These are phyloP conservation scores for Phyto melanocephala DNA, from an alignment of 2,888 invertebrate genomes.

Conservation along the genomic window DNA sequence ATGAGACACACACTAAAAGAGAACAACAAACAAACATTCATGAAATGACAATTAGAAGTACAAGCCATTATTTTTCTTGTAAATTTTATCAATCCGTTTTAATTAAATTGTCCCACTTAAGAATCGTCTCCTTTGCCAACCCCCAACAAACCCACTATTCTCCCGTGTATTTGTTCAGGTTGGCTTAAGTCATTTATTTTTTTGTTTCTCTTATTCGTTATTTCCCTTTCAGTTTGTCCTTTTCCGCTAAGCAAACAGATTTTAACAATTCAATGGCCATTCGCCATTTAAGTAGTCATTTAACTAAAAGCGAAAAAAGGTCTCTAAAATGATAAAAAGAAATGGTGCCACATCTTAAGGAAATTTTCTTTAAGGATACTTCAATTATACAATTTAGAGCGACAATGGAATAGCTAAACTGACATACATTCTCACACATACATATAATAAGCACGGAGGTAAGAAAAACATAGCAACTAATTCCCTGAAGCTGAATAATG, in stretches of 20 bases:
- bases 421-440: no score
- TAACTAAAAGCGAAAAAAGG: slow-evolving; percentile 3
- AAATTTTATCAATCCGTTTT: slow-evolving; percentile 61
- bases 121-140: slow-evolving; percentile 8
- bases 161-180: slow-evolving; percentile 60
- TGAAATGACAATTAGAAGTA: slow-evolving; percentile 42
- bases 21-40: not conserved
- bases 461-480: slow-evolving; percentile 7
- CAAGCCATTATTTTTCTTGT: slow-evolving; percentile 33
- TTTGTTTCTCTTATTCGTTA: not conserved
- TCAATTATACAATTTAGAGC: slow-evolving; percentile 60
- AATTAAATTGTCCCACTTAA: slow-evolving; percentile 66
- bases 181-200: not conserved
- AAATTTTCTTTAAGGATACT: slow-evolving; percentile 58
- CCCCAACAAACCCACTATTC: not conserved
- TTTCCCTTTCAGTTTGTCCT: slow-evolving; percentile 1
- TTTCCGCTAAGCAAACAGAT: slow-evolving; percentile 60
- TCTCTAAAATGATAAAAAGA: slow-evolving; percentile 12
- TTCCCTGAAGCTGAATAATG: slow-evolving; percentile 14
- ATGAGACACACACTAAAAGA: not conserved
- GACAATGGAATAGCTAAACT: not conserved
- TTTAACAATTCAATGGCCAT: slow-evolving; percentile 63
- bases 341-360: slow-evolving; percentile 60
- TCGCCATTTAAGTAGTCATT: slow-evolving; percentile 58
- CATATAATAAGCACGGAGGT: not conserved